A percentile compares a stretch with the other conserved stretches of the same genome.
Evolutionary conservation across 2,113 vertebrate species (phyloP).

Genomic region (Plecturocebus donacophilus): DNA sequence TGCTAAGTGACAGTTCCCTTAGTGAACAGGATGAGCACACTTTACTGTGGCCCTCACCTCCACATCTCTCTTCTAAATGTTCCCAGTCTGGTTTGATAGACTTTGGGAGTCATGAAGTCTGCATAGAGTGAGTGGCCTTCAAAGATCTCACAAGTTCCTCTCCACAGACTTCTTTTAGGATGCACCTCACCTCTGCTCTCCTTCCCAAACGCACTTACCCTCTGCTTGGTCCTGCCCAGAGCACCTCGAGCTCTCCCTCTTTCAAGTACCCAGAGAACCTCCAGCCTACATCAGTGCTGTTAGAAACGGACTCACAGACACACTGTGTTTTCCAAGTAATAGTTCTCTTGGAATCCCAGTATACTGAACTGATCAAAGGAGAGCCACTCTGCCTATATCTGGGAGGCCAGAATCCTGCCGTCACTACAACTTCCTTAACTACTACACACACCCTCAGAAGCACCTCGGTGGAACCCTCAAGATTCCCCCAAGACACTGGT

Average conservation of each 20-base stretch:
- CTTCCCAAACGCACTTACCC: not conserved
- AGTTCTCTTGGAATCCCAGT: not conserved
- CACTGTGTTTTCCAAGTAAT: not conserved
- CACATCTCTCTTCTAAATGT: not conserved
- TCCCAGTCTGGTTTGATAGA: not conserved
- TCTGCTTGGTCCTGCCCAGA: not conserved
- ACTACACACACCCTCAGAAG: not conserved
- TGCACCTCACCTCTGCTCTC: too few relatives aligned
- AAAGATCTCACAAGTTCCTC: not conserved
- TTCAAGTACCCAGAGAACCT: not conserved
- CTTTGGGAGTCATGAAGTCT: not conserved
- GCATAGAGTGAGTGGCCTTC: not conserved
- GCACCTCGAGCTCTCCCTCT: fast-evolving
- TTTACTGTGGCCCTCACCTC: too few relatives aligned
- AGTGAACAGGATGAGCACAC: not conserved
- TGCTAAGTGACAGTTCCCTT: not conserved
- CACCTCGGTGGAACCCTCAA: not conserved
- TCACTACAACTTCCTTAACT: not conserved
- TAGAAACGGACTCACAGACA: not conserved
- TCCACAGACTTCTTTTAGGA: not conserved
- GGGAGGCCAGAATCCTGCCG: not conserved
- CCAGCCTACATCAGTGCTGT: not conserved
- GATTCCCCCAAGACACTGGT: not conserved
- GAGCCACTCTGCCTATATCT: not conserved
- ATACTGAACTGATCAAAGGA: not conserved